These are phyloP conservation scores for Cyclopterus lumpus DNA, from an alignment of 2,797 vertebrate genomes.

Conservation along the genomic window DNA sequence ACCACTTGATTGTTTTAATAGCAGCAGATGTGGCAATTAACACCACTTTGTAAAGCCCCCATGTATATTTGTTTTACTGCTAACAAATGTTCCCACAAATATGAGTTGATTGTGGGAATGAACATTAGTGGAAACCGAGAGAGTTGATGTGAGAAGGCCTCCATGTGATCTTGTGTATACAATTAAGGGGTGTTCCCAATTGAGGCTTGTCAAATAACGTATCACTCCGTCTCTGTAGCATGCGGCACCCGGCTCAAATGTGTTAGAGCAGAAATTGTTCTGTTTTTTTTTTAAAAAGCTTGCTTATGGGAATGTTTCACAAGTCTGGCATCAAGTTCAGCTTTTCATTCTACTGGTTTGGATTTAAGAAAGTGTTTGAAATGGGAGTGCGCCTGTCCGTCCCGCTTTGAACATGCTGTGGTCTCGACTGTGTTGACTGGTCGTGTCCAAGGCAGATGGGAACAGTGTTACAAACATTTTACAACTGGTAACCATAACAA, in stretches of 20 bases:
- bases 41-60: slow-evolving; percentile 85
- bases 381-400: slow-evolving; percentile 62
- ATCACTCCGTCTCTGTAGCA: slow-evolving; percentile 69
- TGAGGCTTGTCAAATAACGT: slow-evolving; percentile 81
- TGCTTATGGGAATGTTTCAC: slow-evolving; percentile 55
- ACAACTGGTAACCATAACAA: slow-evolving; percentile 61
- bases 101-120: slow-evolving; percentile 84
- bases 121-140: slow-evolving; percentile 78
- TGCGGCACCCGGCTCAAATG: slow-evolving; percentile 56
- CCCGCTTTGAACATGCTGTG: slow-evolving; percentile 55
- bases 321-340: slow-evolving; percentile 34
- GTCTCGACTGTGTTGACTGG: slow-evolving; percentile 65
- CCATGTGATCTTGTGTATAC: slow-evolving; percentile 80
- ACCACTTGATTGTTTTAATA: slow-evolving; percentile 87
- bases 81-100: slow-evolving; percentile 89
- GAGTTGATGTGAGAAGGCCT: slow-evolving; percentile 78
- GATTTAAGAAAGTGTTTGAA: slow-evolving; percentile 61
- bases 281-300: neutral
- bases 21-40: slow-evolving; percentile 89
- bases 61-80: slow-evolving; percentile 87
- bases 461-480: slow-evolving; percentile 38
- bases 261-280: slow-evolving; percentile 40
- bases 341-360: slow-evolving; percentile 60
- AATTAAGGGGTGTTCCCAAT: slow-evolving; percentile 81
- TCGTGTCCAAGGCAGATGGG: slow-evolving; percentile 45